These are phyloP conservation scores for Halocynthia aurantium DNA, from an alignment of 23 tunicate genomes.

Conservation along the genomic window DNA sequence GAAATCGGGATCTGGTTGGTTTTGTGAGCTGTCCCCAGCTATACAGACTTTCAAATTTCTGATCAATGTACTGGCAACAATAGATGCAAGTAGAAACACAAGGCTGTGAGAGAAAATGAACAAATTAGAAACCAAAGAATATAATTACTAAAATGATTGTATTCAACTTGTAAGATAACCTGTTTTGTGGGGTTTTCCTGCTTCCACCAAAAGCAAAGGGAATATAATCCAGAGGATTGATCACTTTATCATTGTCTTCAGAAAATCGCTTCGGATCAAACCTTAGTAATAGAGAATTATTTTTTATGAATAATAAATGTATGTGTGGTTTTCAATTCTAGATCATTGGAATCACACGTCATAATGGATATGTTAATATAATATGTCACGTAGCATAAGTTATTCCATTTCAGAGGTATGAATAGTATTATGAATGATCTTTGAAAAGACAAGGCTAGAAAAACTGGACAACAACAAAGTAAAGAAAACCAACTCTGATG, in stretches of 20 bases:
- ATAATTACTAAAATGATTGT: background rate
- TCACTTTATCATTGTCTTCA: slow-evolving; percentile 2
- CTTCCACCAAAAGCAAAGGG: slow-evolving; percentile 87
- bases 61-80: slow-evolving; percentile 25
- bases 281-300: slow-evolving; percentile 8
- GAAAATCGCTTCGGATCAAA: slow-evolving; percentile 51
- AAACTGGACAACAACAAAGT: background rate
- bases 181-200: slow-evolving; percentile 41
- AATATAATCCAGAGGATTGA: slow-evolving; percentile 44
- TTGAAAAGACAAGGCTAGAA: no score
- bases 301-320: background rate
- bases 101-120: slow-evolving; percentile 26
- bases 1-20: slow-evolving; percentile 31
- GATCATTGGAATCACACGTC: no score
- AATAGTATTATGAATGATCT: no score
- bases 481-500: slow-evolving; percentile 35
- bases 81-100: slow-evolving; percentile 61
- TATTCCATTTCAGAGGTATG: no score
- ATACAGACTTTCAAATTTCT: slow-evolving; percentile 24
- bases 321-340: no score
- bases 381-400: no score
- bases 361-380: no score
- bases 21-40: slow-evolving; percentile 34
- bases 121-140: slow-evolving; percentile 1
- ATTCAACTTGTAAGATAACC: slow-evolving; percentile 20